Evolutionary conservation across 1,140 invertebrate species (phyloP), one percentile per base, ranked within the genome.

Genomic region (Drosophila pruinosa): DNA sequence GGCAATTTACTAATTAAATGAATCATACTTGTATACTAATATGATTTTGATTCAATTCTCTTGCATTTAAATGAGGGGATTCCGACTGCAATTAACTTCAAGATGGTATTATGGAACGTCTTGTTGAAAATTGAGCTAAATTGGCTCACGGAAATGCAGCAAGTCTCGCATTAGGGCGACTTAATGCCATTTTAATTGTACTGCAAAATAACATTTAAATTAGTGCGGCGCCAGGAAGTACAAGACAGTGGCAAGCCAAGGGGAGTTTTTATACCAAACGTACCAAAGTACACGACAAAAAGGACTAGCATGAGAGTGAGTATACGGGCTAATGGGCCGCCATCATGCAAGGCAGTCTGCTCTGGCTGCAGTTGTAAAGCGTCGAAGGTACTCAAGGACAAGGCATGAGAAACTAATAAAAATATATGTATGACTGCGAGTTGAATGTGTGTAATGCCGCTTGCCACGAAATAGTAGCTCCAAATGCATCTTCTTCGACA

Each of bases 171-270:
- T 34, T 22, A 39, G 6, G 68, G 68, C 59, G 61, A 70, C 69
- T 81, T 86, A 86, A 86, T 86, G 74, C 70, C 65, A 62, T 78
- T 86, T 86, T 86, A 86, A 86, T 86, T 88, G 81, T 78, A 74
- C 82, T 61, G 82, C 53, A 67, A 72, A 81, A 86, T 75, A 86
- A 86, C 82, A 88, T 86, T 86, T 88, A 81, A 86, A 86, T 88
- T 81, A 86, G 77, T 78, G 62, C 78, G 73, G 82, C 74, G 78
- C 70, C 73, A 81, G 81, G 43, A 39, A 75, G 57, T 36, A 41
- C 57, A 31, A 76, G 73, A 72, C 68, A 75, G 45, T 22, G 36
- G 71, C 65, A 52, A 67, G 54, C 43, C 17, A 43, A 54, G 41
- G 38, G 22, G 47, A 43, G 52, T 53, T 67, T 50, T 64, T 71